Percentiles rank a stretch among this genome's conserved stretches.
Conservation (phyloP, 2,797 vertebrate species). For the Hypotaenidia okinawae region DNA sequence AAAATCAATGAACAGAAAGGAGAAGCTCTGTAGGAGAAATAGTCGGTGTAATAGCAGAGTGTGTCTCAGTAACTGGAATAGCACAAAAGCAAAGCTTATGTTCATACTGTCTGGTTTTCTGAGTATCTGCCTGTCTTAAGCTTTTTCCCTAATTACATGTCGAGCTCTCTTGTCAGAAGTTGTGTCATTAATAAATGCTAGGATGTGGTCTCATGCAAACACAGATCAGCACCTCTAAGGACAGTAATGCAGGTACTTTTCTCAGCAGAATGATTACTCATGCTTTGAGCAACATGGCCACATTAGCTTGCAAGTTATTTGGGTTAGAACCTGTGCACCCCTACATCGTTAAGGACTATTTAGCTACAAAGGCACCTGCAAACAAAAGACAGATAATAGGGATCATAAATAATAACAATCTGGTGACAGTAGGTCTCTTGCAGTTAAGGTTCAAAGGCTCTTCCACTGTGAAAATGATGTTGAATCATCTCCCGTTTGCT, state of each 20-base stretch:
- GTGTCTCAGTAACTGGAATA: background rate
- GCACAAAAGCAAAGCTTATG: background rate
- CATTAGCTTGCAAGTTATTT: background rate
- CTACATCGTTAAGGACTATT: background rate
- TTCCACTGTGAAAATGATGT: conserved; percentile 4
- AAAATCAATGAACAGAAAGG: background rate
- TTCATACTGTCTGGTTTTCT: background rate
- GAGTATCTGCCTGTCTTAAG: background rate
- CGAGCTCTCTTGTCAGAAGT: background rate
- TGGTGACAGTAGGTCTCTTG: background rate
- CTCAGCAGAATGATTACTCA: background rate
- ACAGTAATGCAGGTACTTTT: background rate
- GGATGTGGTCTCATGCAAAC: background rate
- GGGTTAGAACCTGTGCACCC: background rate
- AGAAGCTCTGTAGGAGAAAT: background rate
- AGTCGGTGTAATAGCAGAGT: background rate
- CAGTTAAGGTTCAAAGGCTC: conserved; percentile 5
- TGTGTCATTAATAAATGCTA: background rate
- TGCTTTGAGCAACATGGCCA: background rate
- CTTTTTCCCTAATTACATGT: background rate
- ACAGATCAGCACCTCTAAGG: background rate
- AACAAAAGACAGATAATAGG: background rate
- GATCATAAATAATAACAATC: background rate
- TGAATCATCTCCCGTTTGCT: conserved; percentile 2
- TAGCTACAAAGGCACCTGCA: background rate